Evolutionary conservation across 2,113 vertebrate species (phyloP).

Genomic region (Dicerorhinus sumatrensis): DNA sequence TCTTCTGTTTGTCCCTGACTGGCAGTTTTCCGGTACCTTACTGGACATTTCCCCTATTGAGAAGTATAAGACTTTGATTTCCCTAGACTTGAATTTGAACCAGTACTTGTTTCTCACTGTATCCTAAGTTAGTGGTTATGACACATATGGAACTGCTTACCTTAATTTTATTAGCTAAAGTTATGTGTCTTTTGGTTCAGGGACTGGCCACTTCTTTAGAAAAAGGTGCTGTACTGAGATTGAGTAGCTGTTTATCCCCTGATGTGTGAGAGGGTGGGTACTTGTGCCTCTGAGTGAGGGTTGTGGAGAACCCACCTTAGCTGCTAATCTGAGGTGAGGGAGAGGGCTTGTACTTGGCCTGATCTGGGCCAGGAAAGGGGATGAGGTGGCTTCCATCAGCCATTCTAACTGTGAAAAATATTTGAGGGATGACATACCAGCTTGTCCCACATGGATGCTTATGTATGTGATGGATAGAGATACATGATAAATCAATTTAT

Average conservation of each 20-base stretch:
- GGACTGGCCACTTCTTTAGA: background rate
- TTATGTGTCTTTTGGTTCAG: background rate
- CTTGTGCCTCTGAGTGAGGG: background rate
- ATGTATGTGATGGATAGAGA: background rate
- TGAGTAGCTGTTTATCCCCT: background rate
- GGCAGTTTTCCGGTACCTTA: background rate
- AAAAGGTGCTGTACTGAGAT: background rate
- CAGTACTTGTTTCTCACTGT: background rate
- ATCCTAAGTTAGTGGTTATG: background rate
- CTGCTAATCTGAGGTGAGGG: background rate
- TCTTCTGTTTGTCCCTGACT: background rate
- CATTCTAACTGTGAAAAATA: background rate
- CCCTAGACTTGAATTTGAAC: background rate
- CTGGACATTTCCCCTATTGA: background rate
- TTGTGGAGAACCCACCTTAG: background rate
- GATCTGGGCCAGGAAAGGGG: background rate
- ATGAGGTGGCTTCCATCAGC: background rate
- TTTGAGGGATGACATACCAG: background rate
- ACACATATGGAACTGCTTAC: background rate
- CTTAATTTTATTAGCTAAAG: slow-evolving; percentile 6
- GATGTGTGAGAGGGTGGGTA: no score
- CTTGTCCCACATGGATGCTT: background rate
- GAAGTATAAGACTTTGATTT: background rate
- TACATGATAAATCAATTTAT: background rate
- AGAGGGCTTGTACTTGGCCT: background rate